Evolutionary conservation across 2,113 vertebrate species (phyloP).

Genomic region (Chlorodrepanis virens): DNA sequence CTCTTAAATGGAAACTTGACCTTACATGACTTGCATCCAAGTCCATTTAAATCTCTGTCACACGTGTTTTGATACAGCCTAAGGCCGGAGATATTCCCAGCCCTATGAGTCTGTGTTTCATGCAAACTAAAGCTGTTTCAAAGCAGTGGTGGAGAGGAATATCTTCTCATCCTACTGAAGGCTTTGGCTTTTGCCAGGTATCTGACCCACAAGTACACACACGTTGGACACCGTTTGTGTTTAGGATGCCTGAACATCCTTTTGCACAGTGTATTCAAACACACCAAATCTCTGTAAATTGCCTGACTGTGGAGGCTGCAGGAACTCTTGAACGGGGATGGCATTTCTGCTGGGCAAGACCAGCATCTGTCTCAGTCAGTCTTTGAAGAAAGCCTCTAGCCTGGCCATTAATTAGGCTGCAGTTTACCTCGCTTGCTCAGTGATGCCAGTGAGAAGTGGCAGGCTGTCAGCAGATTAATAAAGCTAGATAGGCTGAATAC

Average conservation of each 20-base stretch:
- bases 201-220: not conserved
- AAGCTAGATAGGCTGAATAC: not conserved
- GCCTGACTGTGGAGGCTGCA: not conserved
- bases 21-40: conserved; percentile 56
- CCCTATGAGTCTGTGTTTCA: not conserved
- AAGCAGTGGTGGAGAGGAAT: not conserved
- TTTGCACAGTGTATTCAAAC: not conserved
- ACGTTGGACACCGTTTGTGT: not conserved
- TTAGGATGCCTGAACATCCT: not conserved
- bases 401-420: not conserved
- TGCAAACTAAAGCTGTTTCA: not conserved
- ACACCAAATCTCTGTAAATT: not conserved
- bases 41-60: conserved; percentile 62
- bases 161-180: not conserved
- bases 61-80: conserved; percentile 52
- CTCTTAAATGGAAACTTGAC: conserved; percentile 45
- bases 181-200: not conserved
- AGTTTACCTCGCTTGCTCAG: not conserved
- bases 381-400: not conserved
- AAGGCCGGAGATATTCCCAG: conserved; percentile 3
- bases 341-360: not conserved
- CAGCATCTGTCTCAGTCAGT: not conserved
- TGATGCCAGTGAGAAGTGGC: not conserved
- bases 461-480: not conserved
- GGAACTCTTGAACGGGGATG: not conserved